These are phyloP conservation scores for Myotis pilosus DNA, from an alignment of 2,797 vertebrate species.

Conservation along the genomic window DNA sequence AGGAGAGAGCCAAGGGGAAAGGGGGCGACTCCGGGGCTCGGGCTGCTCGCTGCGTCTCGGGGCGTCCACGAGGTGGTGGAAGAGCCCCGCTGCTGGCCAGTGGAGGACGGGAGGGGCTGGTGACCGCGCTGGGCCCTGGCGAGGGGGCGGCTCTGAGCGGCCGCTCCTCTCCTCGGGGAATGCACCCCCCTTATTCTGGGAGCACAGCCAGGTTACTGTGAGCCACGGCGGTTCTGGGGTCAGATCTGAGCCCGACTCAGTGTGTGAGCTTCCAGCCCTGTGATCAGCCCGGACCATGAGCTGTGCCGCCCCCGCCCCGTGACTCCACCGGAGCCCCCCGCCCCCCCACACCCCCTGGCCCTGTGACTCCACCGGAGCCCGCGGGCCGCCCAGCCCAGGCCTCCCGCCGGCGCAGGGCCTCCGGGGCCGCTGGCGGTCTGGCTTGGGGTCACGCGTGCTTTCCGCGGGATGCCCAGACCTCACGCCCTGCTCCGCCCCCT, in stretches of 20 bases:
- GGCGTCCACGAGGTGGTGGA: conserved; percentile 52
- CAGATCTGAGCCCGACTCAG: background rate
- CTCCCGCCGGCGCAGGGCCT: too few species aligned
- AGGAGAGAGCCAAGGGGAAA: too few species aligned
- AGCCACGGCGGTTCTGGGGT: background rate
- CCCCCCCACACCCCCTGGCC: too few species aligned
- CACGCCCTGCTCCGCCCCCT: rapidly evolving
- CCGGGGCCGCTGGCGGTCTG: background rate
- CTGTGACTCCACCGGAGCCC: background rate
- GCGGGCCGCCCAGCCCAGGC: too few species aligned
- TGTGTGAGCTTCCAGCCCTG: background rate
- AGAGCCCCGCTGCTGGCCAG: background rate
- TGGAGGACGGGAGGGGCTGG: too few species aligned
- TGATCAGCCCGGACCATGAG: rapidly evolving
- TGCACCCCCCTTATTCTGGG: background rate
- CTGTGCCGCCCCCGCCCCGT: rapidly evolving
- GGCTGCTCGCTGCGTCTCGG: background rate
- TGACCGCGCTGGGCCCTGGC: too few species aligned
- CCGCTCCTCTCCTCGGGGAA: background rate
- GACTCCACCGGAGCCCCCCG: too few species aligned
- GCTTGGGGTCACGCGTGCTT: background rate
- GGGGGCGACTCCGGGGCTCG: background rate
- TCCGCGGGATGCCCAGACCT: background rate
- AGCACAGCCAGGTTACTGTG: background rate
- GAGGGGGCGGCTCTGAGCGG: too few species aligned